phyloP scores from a whole-genome alignment of 2,113 vertebrate species.

The Phyllostomus discolor region DNA sequence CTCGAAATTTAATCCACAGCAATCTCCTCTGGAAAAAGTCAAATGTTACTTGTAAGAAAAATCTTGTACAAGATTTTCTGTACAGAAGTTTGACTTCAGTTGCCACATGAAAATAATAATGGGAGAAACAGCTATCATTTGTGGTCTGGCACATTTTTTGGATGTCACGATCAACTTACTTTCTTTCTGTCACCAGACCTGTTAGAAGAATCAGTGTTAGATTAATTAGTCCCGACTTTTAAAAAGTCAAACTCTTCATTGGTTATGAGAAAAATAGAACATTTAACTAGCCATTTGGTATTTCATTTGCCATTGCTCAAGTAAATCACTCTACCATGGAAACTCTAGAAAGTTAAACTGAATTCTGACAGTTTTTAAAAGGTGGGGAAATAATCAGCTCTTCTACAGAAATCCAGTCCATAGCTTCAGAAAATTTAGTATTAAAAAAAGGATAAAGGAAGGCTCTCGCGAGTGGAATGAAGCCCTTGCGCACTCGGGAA shows the following conservation, averaged over 20 bases:
- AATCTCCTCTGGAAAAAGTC: conserved; percentile 69
- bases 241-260: conserved; percentile 29
- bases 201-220: conserved; percentile 40
- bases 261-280: conserved; percentile 14
- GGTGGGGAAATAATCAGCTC: conserved; percentile 33
- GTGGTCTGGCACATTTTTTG: neutral
- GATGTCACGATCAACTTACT: conserved; percentile 40
- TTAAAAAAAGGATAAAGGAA: conserved; percentile 45
- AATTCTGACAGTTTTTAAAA: neutral
- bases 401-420: conserved; percentile 32
- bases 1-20: conserved; percentile 69
- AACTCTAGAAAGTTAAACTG: conserved; percentile 50
- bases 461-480: neutral
- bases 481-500: neutral
- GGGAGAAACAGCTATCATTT: neutral
- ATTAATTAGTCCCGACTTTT: neutral
- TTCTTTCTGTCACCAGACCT: neutral
- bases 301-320: neutral
- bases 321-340: neutral
- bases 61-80: conserved; percentile 4
- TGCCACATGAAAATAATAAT: neutral
- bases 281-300: conserved; percentile 20
- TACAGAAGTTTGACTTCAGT: neutral
- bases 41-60: conserved; percentile 59
- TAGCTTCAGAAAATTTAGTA: conserved; percentile 27